A percentile compares a stretch with the other conserved stretches of the same genome.
Evolutionary conservation across 2,888 invertebrate genomes (phyloP).

Genomic region (Acronicta leporina): DNA sequence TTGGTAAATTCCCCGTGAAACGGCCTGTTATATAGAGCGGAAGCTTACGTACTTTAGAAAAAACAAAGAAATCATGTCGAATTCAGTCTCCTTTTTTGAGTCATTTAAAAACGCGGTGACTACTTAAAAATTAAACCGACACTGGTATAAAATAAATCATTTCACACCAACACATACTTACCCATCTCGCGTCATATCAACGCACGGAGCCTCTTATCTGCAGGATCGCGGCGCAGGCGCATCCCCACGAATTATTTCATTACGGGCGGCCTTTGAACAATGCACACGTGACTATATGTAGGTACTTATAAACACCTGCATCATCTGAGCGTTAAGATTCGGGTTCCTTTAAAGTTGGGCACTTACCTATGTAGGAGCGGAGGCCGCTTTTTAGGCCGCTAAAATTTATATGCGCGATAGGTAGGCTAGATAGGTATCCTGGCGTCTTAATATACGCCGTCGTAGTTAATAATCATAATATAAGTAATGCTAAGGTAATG

Average conservation of each 20-base stretch:
- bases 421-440: neutral
- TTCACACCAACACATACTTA: slow-evolving; percentile 21
- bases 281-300: slow-evolving; percentile 67
- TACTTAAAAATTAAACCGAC: neutral
- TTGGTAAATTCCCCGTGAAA: no score
- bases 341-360: slow-evolving; percentile 9
- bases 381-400: neutral
- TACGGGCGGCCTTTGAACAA: slow-evolving; percentile 67
- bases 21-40: no score
- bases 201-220: slow-evolving; percentile 59
- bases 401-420: neutral
- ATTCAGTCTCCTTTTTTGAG: no score
- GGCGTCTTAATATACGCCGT: neutral
- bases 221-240: slow-evolving; percentile 65
- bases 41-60: neutral
- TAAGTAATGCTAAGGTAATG: no score
- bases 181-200: slow-evolving; percentile 40
- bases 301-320: slow-evolving; percentile 35
- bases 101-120: no score
- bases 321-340: slow-evolving; percentile 12
- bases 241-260: slow-evolving; percentile 81
- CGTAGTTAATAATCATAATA: no score
- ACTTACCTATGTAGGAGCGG: neutral
- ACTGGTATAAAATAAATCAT: slow-evolving; percentile 22
- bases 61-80: no score